These are phyloP conservation scores for Acrobeloides nanus DNA, from an alignment of 2,888 invertebrate species.

Conservation along the genomic window DNA sequence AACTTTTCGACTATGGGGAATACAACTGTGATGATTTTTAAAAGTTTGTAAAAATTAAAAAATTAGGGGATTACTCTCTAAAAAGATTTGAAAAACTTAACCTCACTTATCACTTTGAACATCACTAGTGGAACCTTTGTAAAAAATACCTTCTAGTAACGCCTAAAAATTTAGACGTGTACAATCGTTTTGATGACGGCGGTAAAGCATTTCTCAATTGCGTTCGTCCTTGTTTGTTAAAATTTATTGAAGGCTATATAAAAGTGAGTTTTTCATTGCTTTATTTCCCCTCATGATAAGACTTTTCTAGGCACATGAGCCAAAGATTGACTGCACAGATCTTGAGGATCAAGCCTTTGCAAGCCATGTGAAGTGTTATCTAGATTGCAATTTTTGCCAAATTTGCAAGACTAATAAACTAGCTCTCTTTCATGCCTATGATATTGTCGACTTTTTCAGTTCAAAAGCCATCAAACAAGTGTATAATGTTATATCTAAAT, in stretches of 20 bases:
- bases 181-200: constrained; percentile 18
- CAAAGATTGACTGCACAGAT: constrained; percentile 22
- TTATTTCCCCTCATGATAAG: too few relatives aligned
- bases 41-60: too few relatives aligned
- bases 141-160: not conserved
- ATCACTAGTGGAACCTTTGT: too few relatives aligned
- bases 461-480: not conserved
- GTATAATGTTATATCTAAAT: constrained; percentile 18
- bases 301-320: too few relatives aligned
- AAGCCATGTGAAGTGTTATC: constrained; percentile 42
- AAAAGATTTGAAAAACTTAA: too few relatives aligned
- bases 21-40: too few relatives aligned
- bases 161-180: constrained; percentile 10
- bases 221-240: constrained; percentile 27
- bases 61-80: too few relatives aligned
- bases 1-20: too few relatives aligned
- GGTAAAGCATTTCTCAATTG: constrained; percentile 35
- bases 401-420: not conserved
- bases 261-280: too few relatives aligned
- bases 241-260: constrained; percentile 17
- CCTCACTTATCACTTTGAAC: too few relatives aligned
- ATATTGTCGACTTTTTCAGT: not conserved
- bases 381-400: constrained; percentile 30
- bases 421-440: not conserved
- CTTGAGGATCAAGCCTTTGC: constrained; percentile 30